Conservation (phyloP, 2,888 invertebrate species). For the Tetranychus piercei region DNA sequence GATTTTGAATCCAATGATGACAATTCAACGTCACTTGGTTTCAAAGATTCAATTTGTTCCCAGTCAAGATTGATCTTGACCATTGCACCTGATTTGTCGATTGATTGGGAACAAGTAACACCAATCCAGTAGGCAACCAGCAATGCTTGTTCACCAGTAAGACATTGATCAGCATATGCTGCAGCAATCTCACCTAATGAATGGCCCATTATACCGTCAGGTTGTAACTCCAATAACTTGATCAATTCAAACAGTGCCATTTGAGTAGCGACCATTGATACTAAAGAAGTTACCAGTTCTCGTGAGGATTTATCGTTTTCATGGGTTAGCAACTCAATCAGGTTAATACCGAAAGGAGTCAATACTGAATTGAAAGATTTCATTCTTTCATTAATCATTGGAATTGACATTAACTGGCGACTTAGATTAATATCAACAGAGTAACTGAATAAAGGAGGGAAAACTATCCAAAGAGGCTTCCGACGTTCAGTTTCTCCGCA, state of each 20-base stretch:
- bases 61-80: background rate
- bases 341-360: conserved; percentile 33
- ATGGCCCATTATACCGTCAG: conserved; percentile 35
- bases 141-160: conserved; percentile 38
- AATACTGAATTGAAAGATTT: conserved; percentile 31
- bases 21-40: background rate
- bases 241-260: conserved; percentile 38
- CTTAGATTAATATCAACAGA: conserved; percentile 24
- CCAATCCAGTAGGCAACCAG: conserved; percentile 38
- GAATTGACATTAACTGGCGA: conserved; percentile 31
- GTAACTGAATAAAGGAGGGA: background rate
- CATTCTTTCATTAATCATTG: conserved; percentile 34
- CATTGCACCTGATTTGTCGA: background rate
- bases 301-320: conserved; percentile 33
- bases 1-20: background rate
- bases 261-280: conserved; percentile 38
- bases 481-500: background rate
- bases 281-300: conserved; percentile 27
- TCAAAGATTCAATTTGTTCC: background rate
- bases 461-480: background rate
- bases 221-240: conserved; percentile 32
- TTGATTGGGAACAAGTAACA: background rate
- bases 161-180: conserved; percentile 39
- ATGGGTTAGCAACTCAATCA: conserved; percentile 33
- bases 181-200: conserved; percentile 38